A percentile compares a stretch with the other conserved stretches of the same genome.
These are phyloP conservation scores for chimpanzee (Pan troglodytes) DNA, from an alignment of 2,113 vertebrate genomes.

Conservation along the genomic window NHGRI_mPanTro3-v2.1_pri NC_072409.2:87920001-87920500, in stretches of 20 bases:
- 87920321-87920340: neutral
- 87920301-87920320: neutral
- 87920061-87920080: neutral
- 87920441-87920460: neutral
- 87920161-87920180: neutral
- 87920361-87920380: neutral
- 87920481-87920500: neutral
- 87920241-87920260: neutral
- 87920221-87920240: neutral
- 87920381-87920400: neutral
- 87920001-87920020: neutral
- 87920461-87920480: neutral
- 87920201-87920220: neutral
- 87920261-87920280: neutral
- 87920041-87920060: neutral
- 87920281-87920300: neutral
- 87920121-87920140: neutral
- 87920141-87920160: neutral
- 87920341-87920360: neutral
- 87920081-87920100: neutral
- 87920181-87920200: neutral
- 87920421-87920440: neutral
- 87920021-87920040: neutral
- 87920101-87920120: constrained; percentile 22
- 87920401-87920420: neutral